These are phyloP conservation scores for Diorhabda sublineata DNA, from an alignment of 1,140 invertebrate genomes.

Conservation along the genomic window DNA sequence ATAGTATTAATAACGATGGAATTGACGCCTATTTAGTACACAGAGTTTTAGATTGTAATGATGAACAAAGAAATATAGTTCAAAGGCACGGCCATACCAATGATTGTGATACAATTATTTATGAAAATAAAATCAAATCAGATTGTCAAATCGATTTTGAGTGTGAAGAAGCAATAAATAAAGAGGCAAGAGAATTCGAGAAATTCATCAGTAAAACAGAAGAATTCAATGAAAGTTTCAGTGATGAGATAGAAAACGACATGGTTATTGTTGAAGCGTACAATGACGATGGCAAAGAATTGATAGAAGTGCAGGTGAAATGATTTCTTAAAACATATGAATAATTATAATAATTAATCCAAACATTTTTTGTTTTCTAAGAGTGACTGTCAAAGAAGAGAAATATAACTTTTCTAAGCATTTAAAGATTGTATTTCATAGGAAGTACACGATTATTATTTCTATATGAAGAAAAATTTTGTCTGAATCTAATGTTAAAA, in stretches of 20 bases:
- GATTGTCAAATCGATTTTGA: background rate
- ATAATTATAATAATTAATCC: no score
- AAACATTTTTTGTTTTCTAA: no score
- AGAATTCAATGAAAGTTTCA: constrained; percentile 25
- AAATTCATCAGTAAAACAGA: constrained; percentile 17
- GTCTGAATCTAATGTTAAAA: no score
- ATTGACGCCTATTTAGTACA: background rate
- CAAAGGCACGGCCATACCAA: background rate
- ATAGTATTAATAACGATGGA: constrained; percentile 22
- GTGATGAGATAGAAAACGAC: constrained; percentile 24
- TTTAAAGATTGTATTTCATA: no score
- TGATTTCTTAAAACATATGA: no score
- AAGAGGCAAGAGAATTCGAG: background rate
- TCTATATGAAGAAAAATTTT: no score
- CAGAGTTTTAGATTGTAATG: background rate
- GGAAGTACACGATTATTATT: no score
- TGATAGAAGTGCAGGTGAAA: constrained; percentile 18
- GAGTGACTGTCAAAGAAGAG: no score
- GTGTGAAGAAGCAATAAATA: background rate
- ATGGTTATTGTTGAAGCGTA: constrained; percentile 31
- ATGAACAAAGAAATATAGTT: background rate
- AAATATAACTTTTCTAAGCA: no score
- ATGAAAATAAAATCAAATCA: background rate
- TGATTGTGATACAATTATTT: background rate
- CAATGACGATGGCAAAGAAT: constrained; percentile 31